These are phyloP conservation scores for Meriones psammophilus DNA, from an alignment of 2,797 vertebrate species.

Conservation along the genomic window DNA sequence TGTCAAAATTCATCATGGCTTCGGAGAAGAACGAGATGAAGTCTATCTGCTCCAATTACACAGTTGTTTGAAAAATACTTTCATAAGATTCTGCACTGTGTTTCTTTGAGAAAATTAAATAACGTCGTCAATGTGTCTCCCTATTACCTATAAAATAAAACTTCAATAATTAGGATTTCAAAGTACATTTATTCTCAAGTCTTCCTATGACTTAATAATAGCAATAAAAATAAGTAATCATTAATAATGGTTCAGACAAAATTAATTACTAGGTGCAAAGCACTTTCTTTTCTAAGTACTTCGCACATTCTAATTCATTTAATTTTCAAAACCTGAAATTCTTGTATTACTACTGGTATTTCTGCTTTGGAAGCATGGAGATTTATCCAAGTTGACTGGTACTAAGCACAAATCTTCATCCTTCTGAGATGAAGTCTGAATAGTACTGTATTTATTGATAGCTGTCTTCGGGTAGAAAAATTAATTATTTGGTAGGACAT, in stretches of 20 bases:
- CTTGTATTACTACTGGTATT: not conserved
- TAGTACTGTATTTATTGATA: not conserved
- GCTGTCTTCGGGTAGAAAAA: not conserved
- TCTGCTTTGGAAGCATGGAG: not conserved
- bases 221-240: not conserved
- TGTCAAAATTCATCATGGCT: conserved; percentile 25
- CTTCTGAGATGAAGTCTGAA: not conserved
- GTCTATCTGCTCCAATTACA: not conserved
- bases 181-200: not conserved
- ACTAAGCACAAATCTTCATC: not conserved
- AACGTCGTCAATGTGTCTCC: not conserved
- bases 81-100: not conserved
- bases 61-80: not conserved
- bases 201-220: not conserved
- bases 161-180: conserved; percentile 20
- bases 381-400: not conserved
- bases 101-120: not conserved
- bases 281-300: not conserved
- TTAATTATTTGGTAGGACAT: not conserved
- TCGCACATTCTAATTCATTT: not conserved
- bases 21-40: not conserved
- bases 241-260: not conserved
- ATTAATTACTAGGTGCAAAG: not conserved
- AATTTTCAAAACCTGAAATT: not conserved
- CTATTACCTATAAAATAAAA: conserved; percentile 49